phyloP scores from a whole-genome alignment of 1,140 invertebrate genomes.

The Saccostrea echinata region DNA sequence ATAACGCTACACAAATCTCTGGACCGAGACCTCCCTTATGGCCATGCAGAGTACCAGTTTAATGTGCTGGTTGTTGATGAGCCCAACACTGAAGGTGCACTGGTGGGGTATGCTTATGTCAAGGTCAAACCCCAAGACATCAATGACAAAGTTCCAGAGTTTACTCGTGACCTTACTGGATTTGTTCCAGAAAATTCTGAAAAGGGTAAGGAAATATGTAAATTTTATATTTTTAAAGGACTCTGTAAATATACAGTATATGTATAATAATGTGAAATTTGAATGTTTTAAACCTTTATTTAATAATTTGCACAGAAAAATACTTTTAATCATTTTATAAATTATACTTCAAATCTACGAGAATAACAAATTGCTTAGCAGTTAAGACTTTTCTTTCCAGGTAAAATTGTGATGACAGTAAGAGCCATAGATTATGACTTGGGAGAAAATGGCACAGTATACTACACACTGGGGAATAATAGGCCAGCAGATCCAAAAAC shows the following conservation, averaged over 20 bases:
- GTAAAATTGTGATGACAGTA: slow-evolving; percentile 89
- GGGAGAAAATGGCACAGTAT: slow-evolving; percentile 68
- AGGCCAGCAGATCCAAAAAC: slow-evolving; percentile 56
- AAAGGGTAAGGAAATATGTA: slow-evolving; percentile 61
- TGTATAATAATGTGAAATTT: too few relatives aligned
- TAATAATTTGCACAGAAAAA: too few relatives aligned
- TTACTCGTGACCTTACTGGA: slow-evolving; percentile 80
- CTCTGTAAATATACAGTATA: too few relatives aligned
- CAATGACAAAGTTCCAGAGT: slow-evolving; percentile 98
- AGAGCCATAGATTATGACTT: slow-evolving; percentile 88
- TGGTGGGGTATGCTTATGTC: slow-evolving; percentile 98
- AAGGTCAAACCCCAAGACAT: slow-evolving; percentile 98
- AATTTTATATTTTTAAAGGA: too few relatives aligned
- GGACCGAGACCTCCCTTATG: slow-evolving; percentile 97
- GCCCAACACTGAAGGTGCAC: slow-evolving; percentile 84
- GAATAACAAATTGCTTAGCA: too few relatives aligned
- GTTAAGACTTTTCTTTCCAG: not conserved
- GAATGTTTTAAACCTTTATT: too few relatives aligned
- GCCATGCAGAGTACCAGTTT: slow-evolving; percentile 97
- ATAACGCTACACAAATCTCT: slow-evolving; percentile 86
- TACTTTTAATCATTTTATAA: too few relatives aligned
- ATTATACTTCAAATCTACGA: too few relatives aligned
- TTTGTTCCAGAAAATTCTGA: slow-evolving; percentile 72
- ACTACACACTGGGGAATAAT: slow-evolving; percentile 64
- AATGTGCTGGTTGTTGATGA: slow-evolving; percentile 99